Conservation (phyloP, 1,140 invertebrate species). For the Lutraria rhynchaena region DNA sequence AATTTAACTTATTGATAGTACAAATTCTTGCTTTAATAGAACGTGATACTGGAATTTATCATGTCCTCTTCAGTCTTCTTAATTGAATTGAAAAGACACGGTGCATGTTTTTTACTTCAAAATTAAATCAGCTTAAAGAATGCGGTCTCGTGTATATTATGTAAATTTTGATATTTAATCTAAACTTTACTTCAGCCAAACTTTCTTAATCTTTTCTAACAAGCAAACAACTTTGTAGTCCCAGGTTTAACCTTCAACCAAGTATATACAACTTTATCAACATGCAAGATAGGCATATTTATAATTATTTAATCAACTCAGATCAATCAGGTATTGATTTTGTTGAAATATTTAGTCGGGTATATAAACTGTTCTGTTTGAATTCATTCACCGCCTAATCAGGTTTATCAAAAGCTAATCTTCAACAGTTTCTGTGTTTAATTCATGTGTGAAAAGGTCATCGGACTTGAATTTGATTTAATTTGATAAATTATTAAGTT, state of each 20-base stretch:
- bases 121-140: too few species aligned
- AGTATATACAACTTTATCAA: background rate
- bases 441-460: background rate
- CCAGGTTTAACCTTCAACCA: background rate
- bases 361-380: constrained; percentile 10
- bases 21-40: too few species aligned
- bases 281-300: background rate
- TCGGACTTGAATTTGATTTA: background rate
- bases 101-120: too few species aligned
- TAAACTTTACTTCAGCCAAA: background rate
- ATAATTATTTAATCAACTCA: background rate
- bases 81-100: too few species aligned
- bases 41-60: too few species aligned
- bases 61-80: too few species aligned
- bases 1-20: too few species aligned
- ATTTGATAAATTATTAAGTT: background rate
- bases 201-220: background rate
- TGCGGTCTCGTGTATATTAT: background rate
- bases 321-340: constrained; percentile 30
- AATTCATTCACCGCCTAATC: constrained; percentile 12
- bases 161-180: background rate
- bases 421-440: background rate
- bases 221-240: background rate
- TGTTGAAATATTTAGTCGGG: constrained; percentile 30
- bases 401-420: background rate